phyloP scores from a whole-genome alignment of 2,113 vertebrate species.

The Canis aureus region DNA sequence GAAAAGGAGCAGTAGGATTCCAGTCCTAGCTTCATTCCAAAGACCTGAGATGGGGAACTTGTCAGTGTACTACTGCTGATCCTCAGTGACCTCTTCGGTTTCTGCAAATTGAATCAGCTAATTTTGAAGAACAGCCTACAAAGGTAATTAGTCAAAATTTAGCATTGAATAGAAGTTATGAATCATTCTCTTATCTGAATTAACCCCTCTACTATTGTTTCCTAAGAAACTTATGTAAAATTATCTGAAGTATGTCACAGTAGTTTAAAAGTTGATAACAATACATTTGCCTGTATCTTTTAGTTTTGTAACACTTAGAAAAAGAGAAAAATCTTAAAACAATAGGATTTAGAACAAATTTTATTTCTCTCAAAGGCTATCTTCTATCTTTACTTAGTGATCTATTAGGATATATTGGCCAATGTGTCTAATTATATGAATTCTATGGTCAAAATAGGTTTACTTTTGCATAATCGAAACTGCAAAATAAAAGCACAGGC shows the following conservation, averaged over 20 bases:
- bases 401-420: not conserved
- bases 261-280: not conserved
- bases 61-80: not conserved
- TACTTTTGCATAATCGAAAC: not conserved
- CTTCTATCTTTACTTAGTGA: not conserved
- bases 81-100: not conserved
- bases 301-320: not conserved
- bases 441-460: not conserved
- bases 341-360: not conserved
- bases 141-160: not conserved
- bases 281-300: not conserved
- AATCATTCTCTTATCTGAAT: not conserved
- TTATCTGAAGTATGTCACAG: not conserved
- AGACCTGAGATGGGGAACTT: not conserved
- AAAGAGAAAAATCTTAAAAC: not conserved
- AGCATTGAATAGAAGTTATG: not conserved
- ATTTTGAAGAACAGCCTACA: not conserved
- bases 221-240: not conserved
- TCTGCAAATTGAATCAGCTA: not conserved
- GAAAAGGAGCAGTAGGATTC: not conserved
- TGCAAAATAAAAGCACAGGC: not conserved
- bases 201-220: not conserved
- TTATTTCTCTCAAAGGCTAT: not conserved
- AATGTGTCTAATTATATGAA: not conserved
- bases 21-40: too few species aligned